These are phyloP conservation scores for Phylloscopus trochilus DNA, from an alignment of 2,113 vertebrate species.

Conservation along the genomic window DNA sequence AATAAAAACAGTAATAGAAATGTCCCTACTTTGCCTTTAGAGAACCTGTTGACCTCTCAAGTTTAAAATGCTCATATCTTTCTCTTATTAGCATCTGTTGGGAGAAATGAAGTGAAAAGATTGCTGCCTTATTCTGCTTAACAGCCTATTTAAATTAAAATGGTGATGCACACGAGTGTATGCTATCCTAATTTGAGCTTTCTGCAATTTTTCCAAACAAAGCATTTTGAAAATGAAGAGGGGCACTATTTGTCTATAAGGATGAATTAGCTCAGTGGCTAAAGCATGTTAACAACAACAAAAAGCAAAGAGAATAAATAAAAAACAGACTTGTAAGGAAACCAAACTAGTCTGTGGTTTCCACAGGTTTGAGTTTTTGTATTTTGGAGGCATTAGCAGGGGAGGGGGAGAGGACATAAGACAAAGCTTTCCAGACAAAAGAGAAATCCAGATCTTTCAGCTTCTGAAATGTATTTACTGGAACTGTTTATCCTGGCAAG, in stretches of 20 bases:
- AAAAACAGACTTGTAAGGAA: constrained; percentile 2
- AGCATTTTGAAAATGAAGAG: neutral
- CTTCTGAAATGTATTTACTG: neutral
- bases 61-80: neutral
- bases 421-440: neutral
- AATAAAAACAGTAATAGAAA: neutral
- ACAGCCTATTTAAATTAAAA: constrained; percentile 20
- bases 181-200: neutral
- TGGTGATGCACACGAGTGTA: neutral
- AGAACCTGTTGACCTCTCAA: neutral
- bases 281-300: neutral
- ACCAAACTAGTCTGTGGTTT: neutral
- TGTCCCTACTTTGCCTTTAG: neutral
- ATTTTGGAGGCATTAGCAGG: neutral
- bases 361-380: neutral
- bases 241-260: neutral
- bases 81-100: neutral
- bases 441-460: neutral
- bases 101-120: constrained; percentile 9
- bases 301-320: neutral
- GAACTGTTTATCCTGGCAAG: neutral
- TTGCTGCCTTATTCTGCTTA: neutral
- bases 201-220: neutral
- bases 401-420: neutral
- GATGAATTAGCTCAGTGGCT: neutral